Evolutionary conservation across 2,888 invertebrate species (phyloP).

Genomic region (Polyploca ridens): DNA sequence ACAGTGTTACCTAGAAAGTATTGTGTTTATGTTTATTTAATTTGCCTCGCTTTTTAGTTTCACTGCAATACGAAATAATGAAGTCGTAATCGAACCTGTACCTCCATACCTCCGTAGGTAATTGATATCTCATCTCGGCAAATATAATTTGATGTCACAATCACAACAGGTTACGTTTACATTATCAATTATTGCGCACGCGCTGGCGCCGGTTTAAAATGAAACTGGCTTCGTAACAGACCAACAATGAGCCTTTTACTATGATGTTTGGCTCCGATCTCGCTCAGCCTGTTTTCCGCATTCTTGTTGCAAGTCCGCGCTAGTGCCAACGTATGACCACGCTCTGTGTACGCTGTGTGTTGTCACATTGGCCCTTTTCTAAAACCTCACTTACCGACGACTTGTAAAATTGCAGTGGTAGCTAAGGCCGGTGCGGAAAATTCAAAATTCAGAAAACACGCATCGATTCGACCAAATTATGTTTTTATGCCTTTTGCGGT

Average conservation of each 20-base stretch:
- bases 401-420: too few species aligned
- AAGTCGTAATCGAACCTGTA: not conserved
- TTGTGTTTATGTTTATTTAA: not conserved
- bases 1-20: not conserved
- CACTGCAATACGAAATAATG: not conserved
- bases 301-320: slow-evolving; percentile 46
- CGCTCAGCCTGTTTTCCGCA: slow-evolving; percentile 58
- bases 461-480: too few species aligned
- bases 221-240: slow-evolving; percentile 38
- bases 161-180: slow-evolving; percentile 30
- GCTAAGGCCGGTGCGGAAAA: too few species aligned
- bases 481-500: too few species aligned
- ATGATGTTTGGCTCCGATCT: slow-evolving; percentile 51
- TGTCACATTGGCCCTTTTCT: slow-evolving; percentile 10
- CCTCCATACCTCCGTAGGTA: too few species aligned
- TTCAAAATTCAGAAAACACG: too few species aligned
- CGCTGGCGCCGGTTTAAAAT: slow-evolving; percentile 14
- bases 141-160: slow-evolving; percentile 14
- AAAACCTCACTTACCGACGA: too few species aligned
- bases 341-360: slow-evolving; percentile 27
- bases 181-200: slow-evolving; percentile 32
- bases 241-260: slow-evolving; percentile 49
- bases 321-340: slow-evolving; percentile 36
- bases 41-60: not conserved
- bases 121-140: too few species aligned